phyloP scores from a whole-genome alignment of 2,113 vertebrate species.

The Anser brachyrhynchus region DNA sequence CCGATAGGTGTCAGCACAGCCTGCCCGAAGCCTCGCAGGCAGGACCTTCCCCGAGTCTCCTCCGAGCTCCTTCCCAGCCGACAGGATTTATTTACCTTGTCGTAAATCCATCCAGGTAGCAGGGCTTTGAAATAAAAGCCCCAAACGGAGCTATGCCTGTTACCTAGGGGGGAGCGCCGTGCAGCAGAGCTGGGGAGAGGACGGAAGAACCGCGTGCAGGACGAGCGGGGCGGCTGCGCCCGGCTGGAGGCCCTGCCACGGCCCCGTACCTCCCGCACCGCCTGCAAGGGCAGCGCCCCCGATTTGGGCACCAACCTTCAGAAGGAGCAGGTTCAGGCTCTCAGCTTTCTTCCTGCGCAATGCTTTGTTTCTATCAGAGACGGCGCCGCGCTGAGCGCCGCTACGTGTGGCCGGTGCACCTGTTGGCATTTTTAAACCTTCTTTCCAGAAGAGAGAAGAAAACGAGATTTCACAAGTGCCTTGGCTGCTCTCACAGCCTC shows the following conservation, averaged over 20 bases:
- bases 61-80: not conserved
- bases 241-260: not conserved
- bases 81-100: not conserved
- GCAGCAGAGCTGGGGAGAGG: not conserved
- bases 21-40: not conserved
- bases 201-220: accelerated
- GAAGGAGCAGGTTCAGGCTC: not conserved
- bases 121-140: not conserved
- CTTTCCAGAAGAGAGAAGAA: slow-evolving; percentile 39
- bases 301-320: not conserved
- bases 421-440: not conserved
- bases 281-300: accelerated
- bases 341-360: not conserved
- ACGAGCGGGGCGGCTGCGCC: accelerated
- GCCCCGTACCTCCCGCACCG: not conserved
- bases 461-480: not conserved
- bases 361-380: not conserved
- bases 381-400: not conserved
- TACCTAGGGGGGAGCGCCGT: not conserved
- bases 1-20: slow-evolving; percentile 68
- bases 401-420: accelerated
- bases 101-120: accelerated
- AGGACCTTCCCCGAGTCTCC: not conserved
- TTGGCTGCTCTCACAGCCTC: not conserved
- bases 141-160: accelerated